Conservation (phyloP, 92 coral and sea anemone species). For the Virgularia gustaviana region DNA sequence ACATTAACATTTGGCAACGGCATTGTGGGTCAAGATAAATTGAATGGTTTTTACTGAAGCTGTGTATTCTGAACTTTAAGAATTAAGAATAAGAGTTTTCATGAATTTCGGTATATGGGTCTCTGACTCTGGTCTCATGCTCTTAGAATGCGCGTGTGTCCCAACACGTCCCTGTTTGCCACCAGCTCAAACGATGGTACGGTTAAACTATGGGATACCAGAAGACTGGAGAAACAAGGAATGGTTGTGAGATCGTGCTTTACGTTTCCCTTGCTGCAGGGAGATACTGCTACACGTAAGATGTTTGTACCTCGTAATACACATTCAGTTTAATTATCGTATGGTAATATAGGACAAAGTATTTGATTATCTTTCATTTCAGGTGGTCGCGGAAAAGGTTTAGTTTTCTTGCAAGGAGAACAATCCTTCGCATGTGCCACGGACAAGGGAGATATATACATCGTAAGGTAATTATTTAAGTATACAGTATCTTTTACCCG, state of each 20-base stretch:
- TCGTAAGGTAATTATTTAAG: conserved; percentile 84
- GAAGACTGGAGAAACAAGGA: conserved; percentile 82
- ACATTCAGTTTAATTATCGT: not conserved
- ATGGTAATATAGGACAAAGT: not conserved
- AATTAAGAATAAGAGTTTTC: not conserved
- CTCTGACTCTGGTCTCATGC: not conserved
- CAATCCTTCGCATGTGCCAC: conserved; percentile 92
- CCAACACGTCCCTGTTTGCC: conserved; percentile 72
- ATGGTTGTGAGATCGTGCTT: conserved; percentile 83
- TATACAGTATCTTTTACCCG: no score
- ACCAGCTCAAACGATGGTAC: conserved; percentile 97
- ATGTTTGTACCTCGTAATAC: not conserved
- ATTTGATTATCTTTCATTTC: not conserved
- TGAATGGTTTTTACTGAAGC: not conserved
- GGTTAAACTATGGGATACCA: conserved; percentile 92
- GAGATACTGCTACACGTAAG: conserved; percentile 28
- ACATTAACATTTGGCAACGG: no score
- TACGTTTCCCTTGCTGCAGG: conserved; percentile 38
- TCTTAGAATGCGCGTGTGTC: conserved; percentile 75
- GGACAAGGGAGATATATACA: conserved; percentile 77
- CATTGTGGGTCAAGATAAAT: no score
- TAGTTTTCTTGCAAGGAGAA: conserved; percentile 84
- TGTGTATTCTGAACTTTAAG: not conserved
- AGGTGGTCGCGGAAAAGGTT: conserved; percentile 84
- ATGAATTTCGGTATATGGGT: not conserved